Conservation (phyloP, 2,113 vertebrate genomes). For the Phycodurus eques region DNA sequence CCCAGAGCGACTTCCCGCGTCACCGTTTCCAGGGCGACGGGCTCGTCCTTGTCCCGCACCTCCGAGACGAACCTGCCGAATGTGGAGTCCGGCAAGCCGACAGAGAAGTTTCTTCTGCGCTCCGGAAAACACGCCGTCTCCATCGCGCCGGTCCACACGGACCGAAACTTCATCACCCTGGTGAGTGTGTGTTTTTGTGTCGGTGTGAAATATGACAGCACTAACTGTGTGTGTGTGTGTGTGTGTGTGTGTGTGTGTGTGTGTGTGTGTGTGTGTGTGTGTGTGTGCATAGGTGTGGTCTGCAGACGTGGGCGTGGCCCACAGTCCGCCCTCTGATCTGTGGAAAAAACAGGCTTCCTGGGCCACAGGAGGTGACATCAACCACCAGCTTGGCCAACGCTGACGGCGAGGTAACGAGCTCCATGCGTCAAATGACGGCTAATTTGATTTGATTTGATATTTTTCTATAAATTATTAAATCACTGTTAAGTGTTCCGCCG, state of each 20-base stretch:
- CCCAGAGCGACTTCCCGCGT: constrained; percentile 80
- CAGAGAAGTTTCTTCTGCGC: constrained; percentile 58
- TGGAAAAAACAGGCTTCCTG: constrained; percentile 93
- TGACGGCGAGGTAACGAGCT: constrained; percentile 81
- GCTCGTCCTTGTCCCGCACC: constrained; percentile 74
- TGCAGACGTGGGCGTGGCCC: constrained; percentile 83
- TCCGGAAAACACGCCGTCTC: constrained; percentile 80
- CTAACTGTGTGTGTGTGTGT: too few relatives aligned
- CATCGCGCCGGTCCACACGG: constrained; percentile 86
- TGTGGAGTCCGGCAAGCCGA: constrained; percentile 59
- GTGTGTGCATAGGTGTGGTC: constrained; percentile 82
- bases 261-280: too few relatives aligned
- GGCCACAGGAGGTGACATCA: constrained; percentile 80
- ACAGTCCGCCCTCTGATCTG: constrained; percentile 86
- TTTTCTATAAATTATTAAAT: too few relatives aligned
- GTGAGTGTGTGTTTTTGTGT: constrained; percentile 54
- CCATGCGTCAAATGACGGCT: too few relatives aligned
- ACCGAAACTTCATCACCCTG: constrained; percentile 89
- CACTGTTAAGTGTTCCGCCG: too few relatives aligned
- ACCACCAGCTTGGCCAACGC: constrained; percentile 80
- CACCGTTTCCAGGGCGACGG: constrained; percentile 82
- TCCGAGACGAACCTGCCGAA: constrained; percentile 84
- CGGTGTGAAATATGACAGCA: too few relatives aligned
- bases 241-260: constrained; percentile 55
- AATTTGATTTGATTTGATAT: not conserved